Evolutionary conservation across 2,888 invertebrate genomes (phyloP).

Genomic region (Drosophila atroscutellata): DNA sequence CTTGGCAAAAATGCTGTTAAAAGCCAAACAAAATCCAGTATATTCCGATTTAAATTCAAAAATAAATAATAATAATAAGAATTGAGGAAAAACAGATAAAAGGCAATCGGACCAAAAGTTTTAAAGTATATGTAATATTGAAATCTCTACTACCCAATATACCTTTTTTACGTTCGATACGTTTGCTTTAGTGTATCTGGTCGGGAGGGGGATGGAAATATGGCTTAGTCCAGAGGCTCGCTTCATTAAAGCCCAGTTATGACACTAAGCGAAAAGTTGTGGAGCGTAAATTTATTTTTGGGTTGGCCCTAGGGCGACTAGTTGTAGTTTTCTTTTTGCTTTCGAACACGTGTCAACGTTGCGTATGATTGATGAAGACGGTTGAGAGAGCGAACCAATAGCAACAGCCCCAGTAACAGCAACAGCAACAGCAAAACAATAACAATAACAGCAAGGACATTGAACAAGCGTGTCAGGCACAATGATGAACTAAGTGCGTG

Average conservation of each 20-base stretch:
- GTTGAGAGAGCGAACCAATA: constrained; percentile 13
- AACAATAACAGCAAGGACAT: constrained; percentile 58
- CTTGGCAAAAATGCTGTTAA: not conserved
- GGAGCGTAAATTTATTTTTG: constrained; percentile 45
- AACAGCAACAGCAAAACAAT: constrained; percentile 28
- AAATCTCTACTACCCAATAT: not conserved
- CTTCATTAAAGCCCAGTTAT: constrained; percentile 70
- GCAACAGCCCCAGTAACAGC: constrained; percentile 12
- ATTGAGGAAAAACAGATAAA: not conserved
- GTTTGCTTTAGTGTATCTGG: not conserved
- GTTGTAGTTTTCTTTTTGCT: constrained; percentile 49
- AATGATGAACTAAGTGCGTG: constrained; percentile 62
- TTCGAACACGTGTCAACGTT: constrained; percentile 72
- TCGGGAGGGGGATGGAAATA: not conserved
- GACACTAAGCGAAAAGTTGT: constrained; percentile 65
- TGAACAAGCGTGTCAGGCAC: constrained; percentile 57
- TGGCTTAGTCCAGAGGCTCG: constrained; percentile 36
- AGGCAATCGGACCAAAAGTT: not conserved
- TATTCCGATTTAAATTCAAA: not conserved
- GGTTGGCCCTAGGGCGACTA: constrained; percentile 3
- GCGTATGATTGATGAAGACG: constrained; percentile 77
- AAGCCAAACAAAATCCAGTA: not conserved
- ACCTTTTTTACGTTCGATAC: not conserved
- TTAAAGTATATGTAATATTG: not conserved
- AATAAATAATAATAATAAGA: not conserved